Base-by-base conservation (phyloP, 2,888 invertebrate species). In the Poecilus cupreus region DNA sequence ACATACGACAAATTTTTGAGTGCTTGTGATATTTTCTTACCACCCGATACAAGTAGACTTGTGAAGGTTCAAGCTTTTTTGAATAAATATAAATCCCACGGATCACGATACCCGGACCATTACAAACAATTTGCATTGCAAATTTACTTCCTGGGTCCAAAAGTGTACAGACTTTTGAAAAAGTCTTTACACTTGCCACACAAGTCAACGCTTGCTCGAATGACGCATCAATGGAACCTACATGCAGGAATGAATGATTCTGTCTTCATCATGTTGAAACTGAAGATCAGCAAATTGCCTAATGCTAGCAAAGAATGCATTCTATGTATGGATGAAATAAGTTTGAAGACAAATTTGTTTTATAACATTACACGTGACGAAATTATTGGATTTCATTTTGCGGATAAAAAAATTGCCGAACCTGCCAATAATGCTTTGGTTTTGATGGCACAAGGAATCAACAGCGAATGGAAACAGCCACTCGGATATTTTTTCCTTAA, bases 261-360 rank as follows among this genome's bases (percentile, higher is more conserved):
- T 13, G 64, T 64, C 2, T 64, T 26, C 13, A 16, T 26, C 13
- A 60, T n/a, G 3, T 13, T 64, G 8, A 64, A 64, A 64, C 11
- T 64, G 26, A 64, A 64, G n/a, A 32, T 26, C 37, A 32, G 26
- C n/a, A 26, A 60, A 20, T 2, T 32, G 8, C 13, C 32, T 16
- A 64, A 64, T 16, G 16, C 3, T 6, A 24, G 16, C 39, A 68
- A 68, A 37, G 37, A 37, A 18, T 68, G 68, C 16, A 37, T 68
- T 68, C 13, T 68, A 20, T 68, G 68, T 20, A 37, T 68, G 18
- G 68, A 37, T 1, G 68, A 68, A 68, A 68, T 68, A 5, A 20
- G 20, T 39, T 68, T 68, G 11, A 60, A 68, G n/a, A 1, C 37
- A 18, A 16, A 37, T 37, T 16, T 39, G 8, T 68, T 68, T 68